Percentiles rank a stretch among this genome's conserved stretches.
Evolutionary conservation across 2,113 vertebrate species (phyloP).

Genomic region (Chamaetylas fuelleborni): DNA sequence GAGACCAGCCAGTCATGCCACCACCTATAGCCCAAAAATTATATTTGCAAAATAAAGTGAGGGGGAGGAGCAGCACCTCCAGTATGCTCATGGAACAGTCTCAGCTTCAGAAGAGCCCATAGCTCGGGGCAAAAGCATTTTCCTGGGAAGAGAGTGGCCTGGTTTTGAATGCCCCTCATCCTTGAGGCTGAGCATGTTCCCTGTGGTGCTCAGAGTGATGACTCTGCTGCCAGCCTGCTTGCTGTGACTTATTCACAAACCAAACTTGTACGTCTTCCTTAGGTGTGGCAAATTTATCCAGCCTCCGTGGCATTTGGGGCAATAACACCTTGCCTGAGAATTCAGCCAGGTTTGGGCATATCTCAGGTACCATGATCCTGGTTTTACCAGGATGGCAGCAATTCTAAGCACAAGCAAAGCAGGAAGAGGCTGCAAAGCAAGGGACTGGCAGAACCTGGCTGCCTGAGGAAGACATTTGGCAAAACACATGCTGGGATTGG

Average conservation of each 20-base stretch:
- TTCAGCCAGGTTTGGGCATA: neutral
- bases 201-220: neutral
- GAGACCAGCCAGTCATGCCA: neutral
- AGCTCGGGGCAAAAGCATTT: slow-evolving; percentile 8
- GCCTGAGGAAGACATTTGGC: neutral
- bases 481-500: neutral
- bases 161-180: neutral
- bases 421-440: neutral
- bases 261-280: neutral
- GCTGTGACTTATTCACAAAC: neutral
- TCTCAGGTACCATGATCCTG: neutral
- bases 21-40: neutral
- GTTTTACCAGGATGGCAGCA: neutral
- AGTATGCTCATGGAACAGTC: neutral
- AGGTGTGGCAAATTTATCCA: neutral
- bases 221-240: neutral
- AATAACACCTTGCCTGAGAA: neutral
- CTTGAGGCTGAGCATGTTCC: neutral
- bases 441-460: neutral
- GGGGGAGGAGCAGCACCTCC: neutral
- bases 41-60: slow-evolving; percentile 10
- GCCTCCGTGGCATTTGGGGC: neutral
- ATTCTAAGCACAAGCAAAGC: neutral
- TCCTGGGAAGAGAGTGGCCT: neutral
- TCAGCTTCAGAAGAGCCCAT: neutral